phyloP scores from a whole-genome alignment of 2,113 vertebrate species.

The Alaudala cheleensis region DNA sequence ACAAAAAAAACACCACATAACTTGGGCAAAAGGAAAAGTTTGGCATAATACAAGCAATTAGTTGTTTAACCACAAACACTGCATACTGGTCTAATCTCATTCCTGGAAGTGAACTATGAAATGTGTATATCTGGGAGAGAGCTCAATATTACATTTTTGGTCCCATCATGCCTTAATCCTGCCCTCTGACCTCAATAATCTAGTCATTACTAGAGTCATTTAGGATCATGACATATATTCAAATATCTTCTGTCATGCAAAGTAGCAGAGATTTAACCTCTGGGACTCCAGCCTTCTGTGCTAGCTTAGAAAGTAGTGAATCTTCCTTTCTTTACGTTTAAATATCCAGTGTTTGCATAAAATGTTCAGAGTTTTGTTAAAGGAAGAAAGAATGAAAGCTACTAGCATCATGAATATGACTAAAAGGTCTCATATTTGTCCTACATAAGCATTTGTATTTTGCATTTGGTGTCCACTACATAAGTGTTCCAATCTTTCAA shows the following conservation, averaged over 20 bases:
- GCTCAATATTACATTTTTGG: not conserved
- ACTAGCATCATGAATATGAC: not conserved
- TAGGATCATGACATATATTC: not conserved
- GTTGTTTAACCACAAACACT: not conserved
- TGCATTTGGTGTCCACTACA: not conserved
- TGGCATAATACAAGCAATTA: not conserved
- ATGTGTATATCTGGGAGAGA: not conserved
- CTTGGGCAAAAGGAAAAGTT: not conserved
- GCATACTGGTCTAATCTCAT: not conserved
- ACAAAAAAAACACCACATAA: not conserved
- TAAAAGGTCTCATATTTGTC: not conserved
- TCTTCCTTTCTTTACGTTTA: not conserved
- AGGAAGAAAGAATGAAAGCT: not conserved
- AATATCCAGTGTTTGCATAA: not conserved
- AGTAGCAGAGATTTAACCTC: not conserved
- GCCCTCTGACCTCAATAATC: not conserved
- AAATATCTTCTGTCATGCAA: not conserved
- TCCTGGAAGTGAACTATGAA: not conserved
- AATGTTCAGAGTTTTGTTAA: not conserved
- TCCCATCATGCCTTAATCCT: not conserved
- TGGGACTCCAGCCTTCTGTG: not conserved
- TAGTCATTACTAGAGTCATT: not conserved
- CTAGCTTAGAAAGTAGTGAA: not conserved
- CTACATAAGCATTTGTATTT: not conserved
- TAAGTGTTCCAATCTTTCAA: not conserved